Conservation (phyloP, 2,113 vertebrate species). For the Prolemur simus region DNA sequence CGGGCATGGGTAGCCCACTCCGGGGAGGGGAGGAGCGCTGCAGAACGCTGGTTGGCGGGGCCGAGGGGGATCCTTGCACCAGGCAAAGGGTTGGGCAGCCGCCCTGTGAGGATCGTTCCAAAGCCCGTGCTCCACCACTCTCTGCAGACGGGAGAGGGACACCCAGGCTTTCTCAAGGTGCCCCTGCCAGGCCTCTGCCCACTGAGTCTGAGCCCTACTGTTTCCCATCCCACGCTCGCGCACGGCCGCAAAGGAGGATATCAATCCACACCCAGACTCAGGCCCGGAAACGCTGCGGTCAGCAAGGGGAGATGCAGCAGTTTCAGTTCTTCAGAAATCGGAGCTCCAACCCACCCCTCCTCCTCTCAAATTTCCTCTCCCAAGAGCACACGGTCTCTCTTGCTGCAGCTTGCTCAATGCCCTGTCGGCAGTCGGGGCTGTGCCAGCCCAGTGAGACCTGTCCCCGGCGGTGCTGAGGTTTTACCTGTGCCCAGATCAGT, state of each 20-base stretch:
- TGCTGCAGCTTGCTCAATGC: background rate
- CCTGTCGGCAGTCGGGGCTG: accelerated
- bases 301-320: background rate
- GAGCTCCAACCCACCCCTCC: no score
- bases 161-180: background rate
- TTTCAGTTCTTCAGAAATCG: background rate
- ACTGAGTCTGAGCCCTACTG: background rate
- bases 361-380: background rate
- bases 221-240: background rate
- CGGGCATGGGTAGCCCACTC: accelerated
- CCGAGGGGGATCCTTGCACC: background rate
- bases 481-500: accelerated
- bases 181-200: background rate
- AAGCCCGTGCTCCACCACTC: background rate
- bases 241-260: background rate
- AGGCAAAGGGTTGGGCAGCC: background rate
- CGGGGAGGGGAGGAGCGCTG: accelerated
- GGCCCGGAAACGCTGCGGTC: background rate
- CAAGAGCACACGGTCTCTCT: background rate
- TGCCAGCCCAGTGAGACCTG: no score
- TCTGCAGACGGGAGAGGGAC: background rate
- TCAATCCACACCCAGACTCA: background rate
- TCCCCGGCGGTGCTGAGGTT: no score
- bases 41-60: no score
- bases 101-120: background rate